Base-by-base conservation (phyloP, 1,140 invertebrate species). In the Matsumurasca onukii region DNA sequence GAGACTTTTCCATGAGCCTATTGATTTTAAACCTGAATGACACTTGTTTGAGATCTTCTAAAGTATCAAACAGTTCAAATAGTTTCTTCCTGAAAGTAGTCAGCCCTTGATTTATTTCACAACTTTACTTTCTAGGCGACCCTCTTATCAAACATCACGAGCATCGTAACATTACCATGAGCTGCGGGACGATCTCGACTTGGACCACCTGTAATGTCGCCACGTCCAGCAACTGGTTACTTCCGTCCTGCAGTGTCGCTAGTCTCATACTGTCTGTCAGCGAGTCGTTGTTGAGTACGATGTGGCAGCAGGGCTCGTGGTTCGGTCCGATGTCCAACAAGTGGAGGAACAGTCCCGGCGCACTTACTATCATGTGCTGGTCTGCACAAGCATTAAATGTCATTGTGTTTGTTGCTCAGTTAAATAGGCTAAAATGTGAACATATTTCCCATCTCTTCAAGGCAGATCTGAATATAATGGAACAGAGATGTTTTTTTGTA, bases 221-320 rank as follows among this genome's bases (percentile, higher is more conserved):
- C 27, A 89, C 76, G 76, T 92, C 90, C 67, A 91, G 81, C 66
- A 86, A 79, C 61, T 78, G 67, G 69, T 77, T 78, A 39, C 51
- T 76, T 20, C 51, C 55, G 55, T 59, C 55, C 55, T 27, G 30
- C 55, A 59, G 25, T 59, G 55, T 2, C 30, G 25, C 25, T 27
- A 59, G 30, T 27, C 55, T 13, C 22, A 59, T 12, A 59, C 55
- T 59, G 3, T 59, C 25, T 25, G 55, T 51, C 25, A 65, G 31
- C 57, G 48, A 31, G 48, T 34, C 31, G 31, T 69, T 48, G 17
- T 63, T 20, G 51, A 77, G 66, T 0, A 90, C 82, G 68, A 93
- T 86, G 71, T 94, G 91, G 74, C 90, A 91, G 69, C 86, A 88
- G 0, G 92, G 91, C 77, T 92, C 89, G 75, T 94, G 92, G 64